Evolutionary conservation across 2,113 vertebrate species (phyloP), one percentile per base, ranked within the genome.

Genomic region (Australoheros scitulus): DNA sequence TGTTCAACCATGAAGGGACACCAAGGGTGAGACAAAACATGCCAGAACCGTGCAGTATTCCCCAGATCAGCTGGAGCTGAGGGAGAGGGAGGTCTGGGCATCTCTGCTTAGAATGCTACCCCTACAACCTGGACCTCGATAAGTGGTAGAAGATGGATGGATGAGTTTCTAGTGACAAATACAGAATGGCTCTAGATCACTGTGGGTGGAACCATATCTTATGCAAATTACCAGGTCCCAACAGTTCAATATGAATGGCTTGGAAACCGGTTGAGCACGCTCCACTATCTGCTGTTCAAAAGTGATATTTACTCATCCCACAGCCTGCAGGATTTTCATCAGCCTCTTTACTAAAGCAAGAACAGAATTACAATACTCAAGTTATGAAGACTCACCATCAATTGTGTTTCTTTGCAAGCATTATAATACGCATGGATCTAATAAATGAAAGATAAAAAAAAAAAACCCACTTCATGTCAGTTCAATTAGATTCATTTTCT

Each of bases 401-500:
- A 72, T 52, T 32, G 50, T 20, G 43, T 72, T 72, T 72, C 65
- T 72, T 72, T 26, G 52, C 3, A 72, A 52, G 65, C 26, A 20
- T 55, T 17, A 72, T 32, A 72, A 52, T 72, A 52, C n/a, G 52
- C 13, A 56, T 36, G 50, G 20, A 75, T 57, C 0, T 34, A 24
- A 57, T 75, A 36, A 57, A 56, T 75, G 72, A 57, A 75, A 56
- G 29, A 22, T 15, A 47, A 50, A 68, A 75, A 56, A 36, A 74
- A 34, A 34, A 34, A 34, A 7, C 34, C 1, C 3, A 20, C 65
- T 26, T 52, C 1, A 18, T 52, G 26, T 52, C 41, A 52, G 20
- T 72, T 72, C 8, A 32, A 72, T 72, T 55, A 52, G 43, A 72
- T 55, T 72, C 43, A 52, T 55, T 72, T 72, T 72, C 68, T 36